Conservation (phyloP, 2,113 vertebrate genomes). For the Panthera leo region DNA sequence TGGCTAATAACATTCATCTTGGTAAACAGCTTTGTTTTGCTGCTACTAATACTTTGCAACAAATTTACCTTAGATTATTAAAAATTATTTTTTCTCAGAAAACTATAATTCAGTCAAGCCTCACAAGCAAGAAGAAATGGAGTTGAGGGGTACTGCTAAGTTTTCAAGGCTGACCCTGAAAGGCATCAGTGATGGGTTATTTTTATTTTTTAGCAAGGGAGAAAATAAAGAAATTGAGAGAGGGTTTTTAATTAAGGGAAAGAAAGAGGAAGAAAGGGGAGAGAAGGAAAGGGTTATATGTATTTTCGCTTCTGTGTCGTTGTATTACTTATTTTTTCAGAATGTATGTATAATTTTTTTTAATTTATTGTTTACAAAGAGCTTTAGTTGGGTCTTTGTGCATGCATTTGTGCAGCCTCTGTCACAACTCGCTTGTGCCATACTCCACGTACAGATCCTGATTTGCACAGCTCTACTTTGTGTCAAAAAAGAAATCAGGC, state of each 20-base stretch:
- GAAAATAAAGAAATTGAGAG: slow-evolving; percentile 31
- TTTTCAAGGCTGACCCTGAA: slow-evolving; percentile 27
- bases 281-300: neutral
- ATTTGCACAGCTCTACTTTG: slow-evolving; percentile 31
- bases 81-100: slow-evolving; percentile 32
- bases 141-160: neutral
- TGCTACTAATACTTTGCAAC: neutral
- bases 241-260: slow-evolving; percentile 7
- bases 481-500: slow-evolving; percentile 40
- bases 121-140: slow-evolving; percentile 40
- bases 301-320: neutral
- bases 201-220: slow-evolving; percentile 41
- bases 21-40: slow-evolving; percentile 31
- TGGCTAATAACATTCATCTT: slow-evolving; percentile 37
- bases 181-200: neutral
- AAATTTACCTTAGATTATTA: slow-evolving; percentile 32
- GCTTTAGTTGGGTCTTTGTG: neutral
- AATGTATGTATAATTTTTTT: neutral
- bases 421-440: neutral
- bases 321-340: neutral
- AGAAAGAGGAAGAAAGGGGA: neutral
- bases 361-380: neutral
- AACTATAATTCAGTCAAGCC: slow-evolving; percentile 31
- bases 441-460: slow-evolving; percentile 31
- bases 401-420: neutral